Evolutionary conservation across 2,888 invertebrate species (phyloP).

Genomic region (Drosophila yooni): DNA sequence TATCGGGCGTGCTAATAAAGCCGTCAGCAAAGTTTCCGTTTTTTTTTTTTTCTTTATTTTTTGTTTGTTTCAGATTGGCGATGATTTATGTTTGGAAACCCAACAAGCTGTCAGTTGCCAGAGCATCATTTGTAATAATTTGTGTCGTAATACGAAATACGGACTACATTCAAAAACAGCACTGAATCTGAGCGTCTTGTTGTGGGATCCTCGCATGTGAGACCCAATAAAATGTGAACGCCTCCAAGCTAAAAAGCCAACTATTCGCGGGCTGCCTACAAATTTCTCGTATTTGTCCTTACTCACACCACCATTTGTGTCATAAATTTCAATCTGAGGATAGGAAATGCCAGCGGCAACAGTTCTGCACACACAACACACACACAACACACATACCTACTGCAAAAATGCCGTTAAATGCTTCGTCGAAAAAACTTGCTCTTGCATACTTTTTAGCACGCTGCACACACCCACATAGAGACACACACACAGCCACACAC

Average conservation of each 20-base stretch:
- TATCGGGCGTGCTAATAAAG: constrained; percentile 67
- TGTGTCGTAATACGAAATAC: constrained; percentile 59
- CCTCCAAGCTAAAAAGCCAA: constrained; percentile 23
- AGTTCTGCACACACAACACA: constrained; percentile 13
- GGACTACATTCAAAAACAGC: constrained; percentile 31
- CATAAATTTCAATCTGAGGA: constrained; percentile 74
- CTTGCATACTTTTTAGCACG: constrained; percentile 65
- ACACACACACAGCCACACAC: constrained; percentile 27
- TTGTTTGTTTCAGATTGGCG: constrained; percentile 1
- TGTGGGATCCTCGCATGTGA: constrained; percentile 6
- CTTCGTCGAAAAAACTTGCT: constrained; percentile 48
- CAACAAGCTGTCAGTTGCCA: constrained; percentile 61
- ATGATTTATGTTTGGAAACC: constrained; percentile 67
- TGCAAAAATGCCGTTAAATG: constrained; percentile 48
- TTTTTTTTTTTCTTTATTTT: neutral
- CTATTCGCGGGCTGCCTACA: neutral
- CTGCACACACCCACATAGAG: constrained; percentile 25
- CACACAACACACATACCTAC: constrained; percentile 14
- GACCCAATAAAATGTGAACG: constrained; percentile 3
- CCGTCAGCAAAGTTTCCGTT: constrained; percentile 17
- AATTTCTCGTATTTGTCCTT: neutral
- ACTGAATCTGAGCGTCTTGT: constrained; percentile 39
- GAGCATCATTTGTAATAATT: constrained; percentile 78
- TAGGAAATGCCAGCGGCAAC: constrained; percentile 31
- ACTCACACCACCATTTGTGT: constrained; percentile 16